Conservation (phyloP, 2,797 vertebrate species). For the Mastacembelus armatus region DNA sequence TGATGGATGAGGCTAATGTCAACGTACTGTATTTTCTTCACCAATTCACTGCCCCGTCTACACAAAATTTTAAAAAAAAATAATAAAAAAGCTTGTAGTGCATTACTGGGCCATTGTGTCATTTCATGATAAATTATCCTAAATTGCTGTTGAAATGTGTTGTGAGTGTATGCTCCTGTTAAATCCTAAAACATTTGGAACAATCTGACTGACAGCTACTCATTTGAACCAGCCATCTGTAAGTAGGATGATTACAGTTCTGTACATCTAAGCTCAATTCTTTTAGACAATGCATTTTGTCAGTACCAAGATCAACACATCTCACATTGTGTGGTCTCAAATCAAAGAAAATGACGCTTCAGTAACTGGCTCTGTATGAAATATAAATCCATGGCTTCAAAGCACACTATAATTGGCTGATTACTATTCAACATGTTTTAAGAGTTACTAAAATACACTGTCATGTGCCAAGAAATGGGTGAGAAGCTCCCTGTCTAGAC, state of each 20-base stretch:
- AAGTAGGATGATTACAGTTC: background rate
- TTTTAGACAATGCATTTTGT: background rate
- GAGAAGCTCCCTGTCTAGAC: too few species aligned
- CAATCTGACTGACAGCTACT: background rate
- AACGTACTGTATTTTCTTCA: too few species aligned
- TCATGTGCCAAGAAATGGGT: too few species aligned
- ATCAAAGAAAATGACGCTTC: background rate
- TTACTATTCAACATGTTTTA: too few species aligned
- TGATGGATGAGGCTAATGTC: too few species aligned
- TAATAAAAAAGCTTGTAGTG: background rate
- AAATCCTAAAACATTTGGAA: background rate
- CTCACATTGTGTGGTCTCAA: background rate
- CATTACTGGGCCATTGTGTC: background rate
- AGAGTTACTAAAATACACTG: too few species aligned
- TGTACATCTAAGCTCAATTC: background rate
- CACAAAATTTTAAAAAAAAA: background rate
- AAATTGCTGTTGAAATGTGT: background rate
- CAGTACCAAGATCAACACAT: background rate
- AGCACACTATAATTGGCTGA: background rate
- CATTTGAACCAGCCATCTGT: slow-evolving; percentile 2
- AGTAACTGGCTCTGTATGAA: background rate
- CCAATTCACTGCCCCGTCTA: background rate
- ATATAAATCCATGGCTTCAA: background rate
- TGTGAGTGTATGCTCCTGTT: background rate
- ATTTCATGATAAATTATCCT: background rate